These are phyloP conservation scores for Drosophila kambysellisi DNA, from an alignment of 2,888 invertebrate genomes.

Conservation along the genomic window DNA sequence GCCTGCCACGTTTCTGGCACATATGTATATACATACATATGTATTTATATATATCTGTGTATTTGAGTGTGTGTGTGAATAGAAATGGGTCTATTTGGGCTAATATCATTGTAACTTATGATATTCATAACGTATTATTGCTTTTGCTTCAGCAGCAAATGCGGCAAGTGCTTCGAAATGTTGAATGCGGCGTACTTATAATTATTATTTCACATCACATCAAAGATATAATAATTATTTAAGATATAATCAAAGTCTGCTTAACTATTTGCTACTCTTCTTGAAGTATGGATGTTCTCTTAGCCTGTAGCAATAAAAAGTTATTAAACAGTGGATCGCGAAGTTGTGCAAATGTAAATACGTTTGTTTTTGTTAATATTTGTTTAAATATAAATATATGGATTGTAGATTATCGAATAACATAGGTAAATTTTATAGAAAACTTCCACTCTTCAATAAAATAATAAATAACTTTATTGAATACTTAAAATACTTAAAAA, in stretches of 20 bases:
- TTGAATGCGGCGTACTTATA: conserved; percentile 10
- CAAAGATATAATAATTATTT: conserved; percentile 3
- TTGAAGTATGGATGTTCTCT: not conserved
- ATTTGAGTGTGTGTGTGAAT: conserved; percentile 25
- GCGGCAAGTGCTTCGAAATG: conserved; percentile 5
- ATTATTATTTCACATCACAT: conserved; percentile 21
- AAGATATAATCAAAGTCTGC: not conserved
- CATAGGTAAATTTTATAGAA: not conserved
- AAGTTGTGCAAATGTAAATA: not conserved
- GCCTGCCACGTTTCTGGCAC: conserved; percentile 61
- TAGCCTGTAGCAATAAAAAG: not conserved
- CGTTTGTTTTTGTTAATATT: too few relatives aligned
- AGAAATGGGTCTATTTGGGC: conserved; percentile 75
- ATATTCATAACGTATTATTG: conserved; percentile 70
- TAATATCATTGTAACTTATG: conserved; percentile 76
- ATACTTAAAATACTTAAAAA: not conserved
- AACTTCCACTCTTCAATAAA: not conserved
- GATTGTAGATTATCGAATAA: not conserved
- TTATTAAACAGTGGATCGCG: not conserved
- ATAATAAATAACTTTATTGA: not conserved
- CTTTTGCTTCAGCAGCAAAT: conserved; percentile 36
- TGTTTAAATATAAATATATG: not conserved
- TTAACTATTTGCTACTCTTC: not conserved
- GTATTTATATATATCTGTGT: conserved; percentile 1
- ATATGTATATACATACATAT: conserved; percentile 37